A percentile compares a stretch with the other conserved stretches of the same genome.
These are phyloP conservation scores for Riptortus pedestris DNA, from an alignment of 1,140 invertebrate species.

Conservation along the genomic window DNA sequence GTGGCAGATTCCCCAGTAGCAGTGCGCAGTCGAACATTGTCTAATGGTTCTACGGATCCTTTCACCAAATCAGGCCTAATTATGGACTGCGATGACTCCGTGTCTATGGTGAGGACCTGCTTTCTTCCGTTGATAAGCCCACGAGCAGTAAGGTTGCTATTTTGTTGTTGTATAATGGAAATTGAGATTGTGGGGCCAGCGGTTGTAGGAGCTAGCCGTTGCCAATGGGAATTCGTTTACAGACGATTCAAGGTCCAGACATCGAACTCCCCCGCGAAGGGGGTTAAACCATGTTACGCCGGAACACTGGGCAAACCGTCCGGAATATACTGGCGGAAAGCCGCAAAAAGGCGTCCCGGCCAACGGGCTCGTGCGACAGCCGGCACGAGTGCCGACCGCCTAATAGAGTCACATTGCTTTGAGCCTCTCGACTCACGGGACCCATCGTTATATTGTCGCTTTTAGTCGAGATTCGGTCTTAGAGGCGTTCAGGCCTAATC, in stretches of 20 bases:
- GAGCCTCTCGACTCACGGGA: conserved; percentile 44
- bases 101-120: too few relatives aligned
- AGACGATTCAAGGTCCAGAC: conserved; percentile 48
- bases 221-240: too few relatives aligned
- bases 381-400: conserved; percentile 16
- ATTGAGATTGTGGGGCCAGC: too few relatives aligned
- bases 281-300: conserved; percentile 24
- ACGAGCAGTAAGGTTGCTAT: too few relatives aligned
- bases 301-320: conserved; percentile 18
- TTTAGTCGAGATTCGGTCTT: conserved; percentile 60
- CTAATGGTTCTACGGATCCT: too few relatives aligned
- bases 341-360: conserved; percentile 3
- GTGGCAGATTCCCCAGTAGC: too few relatives aligned
- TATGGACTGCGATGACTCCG: too few relatives aligned
- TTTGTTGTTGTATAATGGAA: too few relatives aligned
- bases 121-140: too few relatives aligned
- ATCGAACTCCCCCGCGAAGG: conserved; percentile 39
- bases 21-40: too few relatives aligned
- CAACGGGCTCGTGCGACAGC: conserved; percentile 13
- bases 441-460: conserved; percentile 43
- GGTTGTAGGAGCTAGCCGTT: too few relatives aligned
- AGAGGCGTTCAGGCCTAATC: conserved; percentile 77
- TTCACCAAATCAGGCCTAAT: too few relatives aligned
- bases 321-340: not conserved
- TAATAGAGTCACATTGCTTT: conserved; percentile 38